A percentile compares a stretch with the other conserved stretches of the same genome.
phyloP scores from a whole-genome alignment of 2,113 vertebrate genomes.

The Mormyrus iriodes region DNA sequence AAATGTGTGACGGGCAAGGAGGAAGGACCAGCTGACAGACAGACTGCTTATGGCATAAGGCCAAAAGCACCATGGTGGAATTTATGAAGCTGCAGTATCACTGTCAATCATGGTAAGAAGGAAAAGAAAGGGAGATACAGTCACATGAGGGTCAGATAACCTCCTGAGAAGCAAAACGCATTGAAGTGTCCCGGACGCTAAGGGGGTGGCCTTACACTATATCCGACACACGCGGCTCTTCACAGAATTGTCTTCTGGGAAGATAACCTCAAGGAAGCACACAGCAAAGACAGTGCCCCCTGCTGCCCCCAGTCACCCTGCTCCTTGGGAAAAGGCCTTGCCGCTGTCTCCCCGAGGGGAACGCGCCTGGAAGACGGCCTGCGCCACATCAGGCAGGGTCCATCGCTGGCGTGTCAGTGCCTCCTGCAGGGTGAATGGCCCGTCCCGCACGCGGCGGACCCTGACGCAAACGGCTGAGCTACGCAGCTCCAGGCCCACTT shows the following conservation, averaged over 20 bases:
- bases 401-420: slow-evolving; percentile 73
- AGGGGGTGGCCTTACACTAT: background rate
- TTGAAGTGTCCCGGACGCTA: background rate
- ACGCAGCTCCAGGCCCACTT: slow-evolving; percentile 84
- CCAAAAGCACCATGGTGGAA: background rate
- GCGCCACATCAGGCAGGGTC: slow-evolving; percentile 61
- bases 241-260: background rate
- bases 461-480: slow-evolving; percentile 73
- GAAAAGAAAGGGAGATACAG: background rate
- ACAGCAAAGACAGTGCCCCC: background rate
- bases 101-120: background rate
- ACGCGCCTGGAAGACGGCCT: slow-evolving; percentile 50
- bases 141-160: background rate
- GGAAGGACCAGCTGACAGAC: background rate
- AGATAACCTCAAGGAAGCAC: background rate
- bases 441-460: slow-evolving; percentile 74
- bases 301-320: background rate
- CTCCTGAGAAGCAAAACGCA: background rate
- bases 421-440: slow-evolving; percentile 67
- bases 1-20: background rate
- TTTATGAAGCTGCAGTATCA: background rate
- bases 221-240: background rate
- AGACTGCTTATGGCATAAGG: background rate
- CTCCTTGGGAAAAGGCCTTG: background rate
- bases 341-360: slow-evolving; percentile 4